These are phyloP conservation scores for Phalacrocorax aristotelis DNA, from an alignment of 2,113 vertebrate genomes.

Conservation along the genomic window DNA sequence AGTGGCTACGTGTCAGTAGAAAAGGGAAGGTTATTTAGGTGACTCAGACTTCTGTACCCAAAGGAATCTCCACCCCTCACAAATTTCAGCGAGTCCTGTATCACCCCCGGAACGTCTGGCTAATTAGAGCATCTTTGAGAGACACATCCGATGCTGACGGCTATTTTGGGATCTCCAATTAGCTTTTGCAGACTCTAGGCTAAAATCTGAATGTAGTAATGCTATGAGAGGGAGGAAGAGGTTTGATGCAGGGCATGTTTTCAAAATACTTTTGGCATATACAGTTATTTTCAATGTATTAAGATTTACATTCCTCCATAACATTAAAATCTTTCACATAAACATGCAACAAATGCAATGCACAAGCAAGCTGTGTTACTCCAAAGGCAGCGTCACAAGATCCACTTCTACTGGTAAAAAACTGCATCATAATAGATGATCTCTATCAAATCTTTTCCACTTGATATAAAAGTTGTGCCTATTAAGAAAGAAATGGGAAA, in stretches of 20 bases:
- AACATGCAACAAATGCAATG: not conserved
- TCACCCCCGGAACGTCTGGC: not conserved
- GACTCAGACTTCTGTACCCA: not conserved
- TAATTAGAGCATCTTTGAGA: not conserved
- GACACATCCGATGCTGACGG: not conserved
- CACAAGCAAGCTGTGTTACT: not conserved
- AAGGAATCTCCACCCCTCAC: not conserved
- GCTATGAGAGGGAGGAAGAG: not conserved
- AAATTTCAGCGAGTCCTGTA: not conserved
- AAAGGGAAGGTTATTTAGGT: not conserved
- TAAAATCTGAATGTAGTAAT: not conserved
- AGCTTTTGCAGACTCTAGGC: not conserved
- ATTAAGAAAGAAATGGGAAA: not conserved
- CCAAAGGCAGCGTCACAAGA: not conserved
- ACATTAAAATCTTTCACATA: not conserved
- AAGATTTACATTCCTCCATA: not conserved
- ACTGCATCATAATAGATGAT: not conserved
- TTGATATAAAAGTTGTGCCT: conserved; percentile 23
- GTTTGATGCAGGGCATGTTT: not conserved
- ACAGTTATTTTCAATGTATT: not conserved
- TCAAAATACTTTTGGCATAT: not conserved
- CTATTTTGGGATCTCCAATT: not conserved
- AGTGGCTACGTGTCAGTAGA: not conserved
- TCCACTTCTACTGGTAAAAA: conserved; percentile 9
- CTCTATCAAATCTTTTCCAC: conserved; percentile 18